These are phyloP conservation scores for Ecdyonurus torrentis DNA, from an alignment of 2,888 invertebrate genomes.

Conservation along the genomic window DNA sequence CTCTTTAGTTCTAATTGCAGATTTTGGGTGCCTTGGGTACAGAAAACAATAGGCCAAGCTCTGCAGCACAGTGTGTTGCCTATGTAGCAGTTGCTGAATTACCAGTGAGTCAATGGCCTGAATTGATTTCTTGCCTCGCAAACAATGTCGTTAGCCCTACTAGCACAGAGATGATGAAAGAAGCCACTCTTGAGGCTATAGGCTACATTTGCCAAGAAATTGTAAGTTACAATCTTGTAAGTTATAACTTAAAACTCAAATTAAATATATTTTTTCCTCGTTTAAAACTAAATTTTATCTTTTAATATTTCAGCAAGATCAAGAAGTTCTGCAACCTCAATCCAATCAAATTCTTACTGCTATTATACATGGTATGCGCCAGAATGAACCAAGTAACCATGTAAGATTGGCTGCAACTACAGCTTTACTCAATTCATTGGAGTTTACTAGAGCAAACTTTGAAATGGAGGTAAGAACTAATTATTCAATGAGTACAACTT, in stretches of 20 bases:
- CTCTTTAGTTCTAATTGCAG: no score
- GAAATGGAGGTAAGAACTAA: conserved; percentile 57
- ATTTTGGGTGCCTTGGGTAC: conserved; percentile 88
- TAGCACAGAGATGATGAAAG: conserved; percentile 86
- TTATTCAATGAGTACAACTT: conserved; percentile 1
- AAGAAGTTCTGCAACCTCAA: conserved; percentile 77
- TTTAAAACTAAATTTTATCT: no score
- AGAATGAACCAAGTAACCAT: conserved; percentile 80
- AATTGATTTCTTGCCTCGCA: conserved; percentile 72
- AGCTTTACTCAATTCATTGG: conserved; percentile 89
- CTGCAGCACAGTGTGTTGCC: conserved; percentile 98
- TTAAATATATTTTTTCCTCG: neutral
- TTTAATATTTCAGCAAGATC: conserved; percentile 33
- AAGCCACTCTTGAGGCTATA: conserved; percentile 93
- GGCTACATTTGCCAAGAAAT: conserved; percentile 99
- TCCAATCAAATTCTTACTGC: conserved; percentile 96
- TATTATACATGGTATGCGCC: conserved; percentile 97
- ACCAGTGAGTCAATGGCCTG: conserved; percentile 81
- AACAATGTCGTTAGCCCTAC: conserved; percentile 74
- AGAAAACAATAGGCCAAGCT: conserved; percentile 86
- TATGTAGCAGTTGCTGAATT: conserved; percentile 95
- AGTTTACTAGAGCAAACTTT: conserved; percentile 97
- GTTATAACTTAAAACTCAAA: neutral
- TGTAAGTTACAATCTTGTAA: conserved; percentile 23
- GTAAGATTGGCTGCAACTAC: conserved; percentile 93